Evolutionary conservation across 2,888 invertebrate genomes (phyloP).

Genomic region (Escarpia spicata): DNA sequence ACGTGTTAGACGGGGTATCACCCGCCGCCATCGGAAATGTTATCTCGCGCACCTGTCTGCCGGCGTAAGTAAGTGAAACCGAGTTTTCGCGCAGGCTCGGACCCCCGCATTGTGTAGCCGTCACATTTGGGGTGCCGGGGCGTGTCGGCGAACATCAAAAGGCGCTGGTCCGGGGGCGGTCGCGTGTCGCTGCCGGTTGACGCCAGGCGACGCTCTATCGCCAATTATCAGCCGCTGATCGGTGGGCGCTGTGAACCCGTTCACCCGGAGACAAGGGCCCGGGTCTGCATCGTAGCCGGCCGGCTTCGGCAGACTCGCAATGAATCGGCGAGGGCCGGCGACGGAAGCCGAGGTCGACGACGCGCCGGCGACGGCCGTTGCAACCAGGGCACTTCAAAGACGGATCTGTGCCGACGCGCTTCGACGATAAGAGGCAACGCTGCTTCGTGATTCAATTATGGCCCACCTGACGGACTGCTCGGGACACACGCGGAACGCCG

Average conservation of each 20-base stretch:
- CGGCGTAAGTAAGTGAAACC: neutral
- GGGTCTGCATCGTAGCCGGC: neutral
- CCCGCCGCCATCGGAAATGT: neutral
- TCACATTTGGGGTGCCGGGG: neutral
- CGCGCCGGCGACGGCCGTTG: neutral
- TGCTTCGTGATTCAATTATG: too few species aligned
- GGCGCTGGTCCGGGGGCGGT: neutral
- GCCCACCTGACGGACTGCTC: too few species aligned
- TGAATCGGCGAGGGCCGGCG: too few species aligned
- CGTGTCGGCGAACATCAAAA: neutral
- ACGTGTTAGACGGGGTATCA: neutral
- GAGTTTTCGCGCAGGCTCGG: neutral
- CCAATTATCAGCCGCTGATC: conserved; percentile 11
- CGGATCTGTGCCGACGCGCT: too few species aligned
- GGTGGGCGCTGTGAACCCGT: neutral
- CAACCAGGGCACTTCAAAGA: neutral
- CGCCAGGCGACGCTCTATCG: conserved; percentile 16
- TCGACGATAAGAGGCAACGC: too few species aligned
- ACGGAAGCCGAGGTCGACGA: neutral
- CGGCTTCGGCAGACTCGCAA: neutral
- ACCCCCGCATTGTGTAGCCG: neutral
- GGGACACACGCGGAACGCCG: too few species aligned
- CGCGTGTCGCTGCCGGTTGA: neutral
- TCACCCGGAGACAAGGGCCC: neutral
- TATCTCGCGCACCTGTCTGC: neutral